These are phyloP conservation scores for Cecidostiba fungosa DNA, from an alignment of 2,888 invertebrate species.

Conservation along the genomic window DNA sequence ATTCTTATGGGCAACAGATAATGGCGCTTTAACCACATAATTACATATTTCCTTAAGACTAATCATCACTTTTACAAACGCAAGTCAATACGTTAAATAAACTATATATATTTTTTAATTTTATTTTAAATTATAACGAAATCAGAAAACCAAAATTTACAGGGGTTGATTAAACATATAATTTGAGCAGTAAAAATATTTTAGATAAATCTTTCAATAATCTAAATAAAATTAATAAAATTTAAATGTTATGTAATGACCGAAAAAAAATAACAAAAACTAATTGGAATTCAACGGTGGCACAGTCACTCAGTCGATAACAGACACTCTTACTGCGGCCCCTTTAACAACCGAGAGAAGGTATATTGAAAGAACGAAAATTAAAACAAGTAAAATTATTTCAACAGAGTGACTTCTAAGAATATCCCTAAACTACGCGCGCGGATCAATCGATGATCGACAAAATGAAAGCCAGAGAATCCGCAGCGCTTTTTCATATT, in stretches of 20 bases:
- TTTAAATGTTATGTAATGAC: background rate
- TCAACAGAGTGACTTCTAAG: background rate
- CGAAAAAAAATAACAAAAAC: background rate
- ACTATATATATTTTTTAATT: background rate
- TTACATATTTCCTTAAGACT: background rate
- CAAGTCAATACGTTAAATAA: conserved; percentile 20
- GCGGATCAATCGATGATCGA: conserved; percentile 24
- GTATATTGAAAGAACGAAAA: background rate
- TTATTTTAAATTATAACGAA: background rate
- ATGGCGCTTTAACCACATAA: background rate
- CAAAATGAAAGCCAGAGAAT: conserved; percentile 34
- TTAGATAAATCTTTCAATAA: background rate
- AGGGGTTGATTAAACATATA: no score
- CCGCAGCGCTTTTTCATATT: background rate
- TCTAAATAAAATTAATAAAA: background rate
- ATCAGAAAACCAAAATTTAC: conserved; percentile 13
- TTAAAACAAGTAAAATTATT: background rate
- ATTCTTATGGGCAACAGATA: background rate
- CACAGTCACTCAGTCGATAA: background rate
- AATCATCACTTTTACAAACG: background rate
- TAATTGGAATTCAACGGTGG: background rate
- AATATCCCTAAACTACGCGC: background rate
- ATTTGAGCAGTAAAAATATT: background rate
- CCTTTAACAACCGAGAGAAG: background rate
- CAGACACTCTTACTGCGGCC: background rate